phyloP scores from a whole-genome alignment of 2,113 vertebrate species.

The Notarius quadriscutis region DNA sequence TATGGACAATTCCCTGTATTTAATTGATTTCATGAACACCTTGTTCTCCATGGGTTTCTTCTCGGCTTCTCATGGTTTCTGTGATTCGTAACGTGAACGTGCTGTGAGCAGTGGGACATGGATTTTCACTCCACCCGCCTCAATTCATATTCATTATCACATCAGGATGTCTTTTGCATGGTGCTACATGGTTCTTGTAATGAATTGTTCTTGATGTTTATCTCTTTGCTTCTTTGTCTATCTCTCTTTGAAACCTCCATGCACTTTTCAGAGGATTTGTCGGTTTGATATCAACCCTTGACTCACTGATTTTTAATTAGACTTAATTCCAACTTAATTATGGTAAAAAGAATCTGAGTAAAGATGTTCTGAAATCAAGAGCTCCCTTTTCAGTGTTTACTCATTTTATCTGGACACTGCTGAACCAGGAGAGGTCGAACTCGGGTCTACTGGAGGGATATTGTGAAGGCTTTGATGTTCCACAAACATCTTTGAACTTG shows the following conservation, averaged over 20 bases:
- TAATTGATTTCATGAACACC: background rate
- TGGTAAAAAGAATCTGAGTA: constrained; percentile 34
- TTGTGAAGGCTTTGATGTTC: background rate
- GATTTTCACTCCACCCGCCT: background rate
- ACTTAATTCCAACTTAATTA: constrained; percentile 37
- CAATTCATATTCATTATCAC: background rate
- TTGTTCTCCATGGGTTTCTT: background rate
- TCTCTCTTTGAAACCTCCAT: constrained; percentile 2
- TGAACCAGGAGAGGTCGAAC: background rate
- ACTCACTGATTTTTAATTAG: constrained; percentile 48
- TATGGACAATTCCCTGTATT: background rate
- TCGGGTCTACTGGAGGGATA: background rate
- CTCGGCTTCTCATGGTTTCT: background rate
- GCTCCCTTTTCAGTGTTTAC: constrained; percentile 30
- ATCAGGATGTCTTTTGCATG: background rate
- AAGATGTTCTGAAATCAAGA: constrained; percentile 14
- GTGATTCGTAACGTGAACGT: background rate
- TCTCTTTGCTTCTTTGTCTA: background rate
- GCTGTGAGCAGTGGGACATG: background rate
- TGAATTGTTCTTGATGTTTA: background rate
- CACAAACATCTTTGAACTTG: background rate
- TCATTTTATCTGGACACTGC: constrained; percentile 25
- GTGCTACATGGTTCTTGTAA: background rate
- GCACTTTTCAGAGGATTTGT: background rate
- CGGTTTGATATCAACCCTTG: constrained; percentile 34